phyloP scores from a whole-genome alignment of 2,888 invertebrate species.

The Steinernema carpocapsae region DNA sequence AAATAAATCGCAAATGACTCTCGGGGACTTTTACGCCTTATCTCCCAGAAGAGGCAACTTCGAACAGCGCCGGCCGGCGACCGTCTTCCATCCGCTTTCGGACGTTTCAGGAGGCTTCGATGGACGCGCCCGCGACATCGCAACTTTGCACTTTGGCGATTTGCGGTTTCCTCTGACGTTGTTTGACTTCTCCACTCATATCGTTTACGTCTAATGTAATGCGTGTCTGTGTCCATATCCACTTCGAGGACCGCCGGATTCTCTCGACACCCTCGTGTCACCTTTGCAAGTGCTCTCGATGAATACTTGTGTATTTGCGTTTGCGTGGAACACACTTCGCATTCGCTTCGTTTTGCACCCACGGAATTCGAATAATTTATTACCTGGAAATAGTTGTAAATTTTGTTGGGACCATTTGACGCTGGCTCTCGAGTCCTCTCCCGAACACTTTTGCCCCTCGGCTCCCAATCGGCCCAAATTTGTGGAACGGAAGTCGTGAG shows the following conservation, averaged over 20 bases:
- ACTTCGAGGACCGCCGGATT: background rate
- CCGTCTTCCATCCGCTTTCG: background rate
- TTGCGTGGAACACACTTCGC: background rate
- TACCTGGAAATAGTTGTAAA: background rate
- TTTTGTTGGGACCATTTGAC: background rate
- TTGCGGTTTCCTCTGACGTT: background rate
- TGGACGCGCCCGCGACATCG: background rate
- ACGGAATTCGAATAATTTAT: background rate
- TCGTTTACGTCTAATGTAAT: background rate
- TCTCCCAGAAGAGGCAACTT: no score
- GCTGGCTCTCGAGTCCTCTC: no score
- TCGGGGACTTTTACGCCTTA: no score
- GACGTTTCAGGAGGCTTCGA: background rate
- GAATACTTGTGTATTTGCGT: background rate
- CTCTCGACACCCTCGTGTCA: background rate
- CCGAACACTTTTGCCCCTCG: background rate
- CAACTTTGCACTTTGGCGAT: background rate
- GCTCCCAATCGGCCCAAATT: constrained; percentile 1
- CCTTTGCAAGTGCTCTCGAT: background rate
- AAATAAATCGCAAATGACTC: no score
- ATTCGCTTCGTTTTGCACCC: background rate
- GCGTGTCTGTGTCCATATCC: background rate
- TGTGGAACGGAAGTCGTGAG: background rate
- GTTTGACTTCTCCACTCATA: background rate
- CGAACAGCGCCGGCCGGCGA: no score